Base-by-base conservation (phyloP, 2,113 vertebrate species). In the Jacana jacana region DNA sequence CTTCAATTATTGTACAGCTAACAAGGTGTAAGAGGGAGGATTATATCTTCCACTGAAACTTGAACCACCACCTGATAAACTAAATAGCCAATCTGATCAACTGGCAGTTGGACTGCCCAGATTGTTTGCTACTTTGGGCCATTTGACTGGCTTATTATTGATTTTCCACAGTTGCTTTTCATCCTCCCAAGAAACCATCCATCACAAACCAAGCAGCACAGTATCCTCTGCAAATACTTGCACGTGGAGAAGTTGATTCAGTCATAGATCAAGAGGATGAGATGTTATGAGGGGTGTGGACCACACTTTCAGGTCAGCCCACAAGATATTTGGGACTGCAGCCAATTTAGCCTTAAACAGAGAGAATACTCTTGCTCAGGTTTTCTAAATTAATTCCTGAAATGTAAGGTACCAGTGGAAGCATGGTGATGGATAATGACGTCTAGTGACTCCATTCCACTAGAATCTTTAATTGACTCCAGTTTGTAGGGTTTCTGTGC, bases 381-480 rank as follows among this genome's bases (percentile, higher is more conserved):
- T 79, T 92, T 88, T 88, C 35, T 89, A 84, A 89, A 96, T 65
- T 75, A 82, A 87, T 82, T 92, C 94, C 91, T 95, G 78, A 82
- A 91, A 73, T 66, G 37, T 40, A 69, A 92, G 54, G 57, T 85
- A 69, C 35, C 33, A 52, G 4, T 16, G 84, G 72, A 78, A 71
- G 54, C 11, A 66, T 79, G 52, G 63, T 79, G 78, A 91, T 91
- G 66, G 57, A 89, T 70, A 89, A 91, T 78, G 77, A 75, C 13
- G 13, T 49, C 57, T 65, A 54, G 52, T 87, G 70, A 49, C 66
- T 89, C 40, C 65, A 79, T 66, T 23, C 48, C 57, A 65, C 57
- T 57, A 17, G 9, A 81, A 13, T 28, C 57, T 72, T 89, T 84
- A 81, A 76, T 37, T 72, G 57, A 60, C 78, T 91, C 61, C 65